phyloP scores from a whole-genome alignment of 1,140 invertebrate species.

The Dendroctonus valens region DNA sequence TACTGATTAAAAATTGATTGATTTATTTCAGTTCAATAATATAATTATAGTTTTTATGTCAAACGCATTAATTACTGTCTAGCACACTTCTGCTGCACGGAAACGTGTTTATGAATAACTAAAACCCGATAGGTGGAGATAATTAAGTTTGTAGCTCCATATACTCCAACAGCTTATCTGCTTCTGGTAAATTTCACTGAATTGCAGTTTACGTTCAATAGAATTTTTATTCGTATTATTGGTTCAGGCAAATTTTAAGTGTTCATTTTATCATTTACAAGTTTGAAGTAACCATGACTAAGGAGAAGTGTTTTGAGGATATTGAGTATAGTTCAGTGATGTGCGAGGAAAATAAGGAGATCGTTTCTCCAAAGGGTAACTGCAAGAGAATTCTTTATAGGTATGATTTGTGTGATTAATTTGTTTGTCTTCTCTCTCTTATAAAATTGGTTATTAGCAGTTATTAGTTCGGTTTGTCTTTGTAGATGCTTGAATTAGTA shows the following conservation, averaged over 20 bases:
- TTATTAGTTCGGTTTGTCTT: background rate
- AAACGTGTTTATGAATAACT: too few relatives aligned
- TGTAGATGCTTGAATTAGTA: background rate
- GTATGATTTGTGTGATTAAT: constrained; percentile 4
- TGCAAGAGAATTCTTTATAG: constrained; percentile 1
- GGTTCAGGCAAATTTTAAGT: background rate
- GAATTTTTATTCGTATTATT: background rate
- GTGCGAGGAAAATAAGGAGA: background rate
- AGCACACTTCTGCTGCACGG: too few relatives aligned
- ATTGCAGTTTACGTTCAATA: background rate
- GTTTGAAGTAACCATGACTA: background rate
- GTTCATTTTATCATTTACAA: background rate
- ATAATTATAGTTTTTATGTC: too few relatives aligned
- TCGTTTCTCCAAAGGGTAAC: background rate
- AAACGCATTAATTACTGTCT: too few relatives aligned
- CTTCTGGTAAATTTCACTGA: background rate
- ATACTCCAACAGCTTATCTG: background rate
- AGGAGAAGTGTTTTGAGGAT: constrained; percentile 7
- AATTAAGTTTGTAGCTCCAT: background rate
- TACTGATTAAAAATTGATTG: too few relatives aligned
- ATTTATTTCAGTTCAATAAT: too few relatives aligned
- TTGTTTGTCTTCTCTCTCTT: background rate
- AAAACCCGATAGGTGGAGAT: background rate
- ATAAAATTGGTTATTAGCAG: background rate
- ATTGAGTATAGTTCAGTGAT: constrained; percentile 15